Evolutionary conservation across 1,140 invertebrate species (phyloP).

Genomic region (Pteromalus puparum): DNA sequence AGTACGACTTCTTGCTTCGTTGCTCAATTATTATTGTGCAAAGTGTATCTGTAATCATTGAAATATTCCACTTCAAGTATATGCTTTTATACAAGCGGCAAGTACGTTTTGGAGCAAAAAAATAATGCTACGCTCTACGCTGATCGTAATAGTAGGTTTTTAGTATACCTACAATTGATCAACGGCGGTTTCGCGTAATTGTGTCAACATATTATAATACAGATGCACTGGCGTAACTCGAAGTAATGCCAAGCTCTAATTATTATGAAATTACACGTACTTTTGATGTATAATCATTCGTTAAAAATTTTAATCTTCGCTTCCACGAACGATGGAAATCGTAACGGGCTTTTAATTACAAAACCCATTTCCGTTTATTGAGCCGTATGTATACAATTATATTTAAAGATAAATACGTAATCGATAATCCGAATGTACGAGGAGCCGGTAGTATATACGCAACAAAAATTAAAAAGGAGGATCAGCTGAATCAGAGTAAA

Average conservation of each 20-base stretch:
- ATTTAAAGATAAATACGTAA: neutral
- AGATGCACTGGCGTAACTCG: too few relatives aligned
- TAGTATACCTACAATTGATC: too few relatives aligned
- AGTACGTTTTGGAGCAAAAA: too few relatives aligned
- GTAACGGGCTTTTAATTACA: neutral
- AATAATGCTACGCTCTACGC: too few relatives aligned
- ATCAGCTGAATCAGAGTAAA: neutral
- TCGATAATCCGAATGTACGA: neutral
- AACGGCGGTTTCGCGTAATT: too few relatives aligned
- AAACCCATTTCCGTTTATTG: neutral
- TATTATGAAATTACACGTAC: neutral
- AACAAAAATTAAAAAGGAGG: neutral
- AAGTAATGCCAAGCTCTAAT: too few relatives aligned
- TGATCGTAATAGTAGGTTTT: neutral
- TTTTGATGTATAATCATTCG: neutral
- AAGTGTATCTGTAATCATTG: neutral
- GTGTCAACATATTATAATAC: too few relatives aligned
- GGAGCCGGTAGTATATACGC: too few relatives aligned
- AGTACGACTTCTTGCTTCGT: neutral
- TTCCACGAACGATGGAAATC: neutral
- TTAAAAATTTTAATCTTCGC: neutral
- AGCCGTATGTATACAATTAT: neutral
- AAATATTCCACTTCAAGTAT: neutral
- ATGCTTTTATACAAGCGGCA: too few relatives aligned
- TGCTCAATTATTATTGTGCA: neutral